These are phyloP conservation scores for Paramisgurnus dabryanus DNA, from an alignment of 2,113 vertebrate species.

Conservation along the genomic window DNA sequence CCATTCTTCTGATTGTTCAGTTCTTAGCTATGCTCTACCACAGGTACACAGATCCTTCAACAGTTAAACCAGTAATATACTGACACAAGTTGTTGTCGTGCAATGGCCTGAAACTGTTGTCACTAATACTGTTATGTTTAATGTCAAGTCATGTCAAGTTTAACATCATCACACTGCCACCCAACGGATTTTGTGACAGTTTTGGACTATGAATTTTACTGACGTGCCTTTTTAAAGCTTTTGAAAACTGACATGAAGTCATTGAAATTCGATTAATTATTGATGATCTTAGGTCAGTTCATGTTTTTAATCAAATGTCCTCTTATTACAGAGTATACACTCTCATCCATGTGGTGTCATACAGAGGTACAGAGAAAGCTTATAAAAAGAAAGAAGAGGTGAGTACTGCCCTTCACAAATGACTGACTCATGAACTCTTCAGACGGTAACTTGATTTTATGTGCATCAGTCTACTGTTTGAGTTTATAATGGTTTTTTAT, in stretches of 20 bases:
- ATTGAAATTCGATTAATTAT: too few species aligned
- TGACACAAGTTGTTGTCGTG: background rate
- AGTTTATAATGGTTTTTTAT: background rate
- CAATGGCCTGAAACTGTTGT: too few species aligned
- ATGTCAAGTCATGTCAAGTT: too few species aligned
- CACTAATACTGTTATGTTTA: too few species aligned
- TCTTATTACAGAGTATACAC: slow-evolving; percentile 72
- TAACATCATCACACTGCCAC: too few species aligned
- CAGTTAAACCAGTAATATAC: background rate
- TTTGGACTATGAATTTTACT: too few species aligned
- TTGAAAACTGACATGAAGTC: too few species aligned
- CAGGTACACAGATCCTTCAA: slow-evolving; percentile 64
- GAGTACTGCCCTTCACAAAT: slow-evolving; percentile 45
- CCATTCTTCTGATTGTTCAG: slow-evolving; percentile 71
- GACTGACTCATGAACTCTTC: background rate
- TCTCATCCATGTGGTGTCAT: slow-evolving; percentile 78
- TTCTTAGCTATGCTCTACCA: slow-evolving; percentile 82
- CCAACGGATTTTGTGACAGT: too few species aligned
- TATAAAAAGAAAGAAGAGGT: slow-evolving; percentile 64
- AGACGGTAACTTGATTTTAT: background rate
- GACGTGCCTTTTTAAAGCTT: too few species aligned
- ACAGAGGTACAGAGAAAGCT: slow-evolving; percentile 73
- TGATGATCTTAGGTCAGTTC: too few species aligned
- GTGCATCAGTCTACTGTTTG: background rate
- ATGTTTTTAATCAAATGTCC: background rate